phyloP scores from a whole-genome alignment of 2,888 invertebrate genomes.

The Phoenoteleia sp. region DNA sequence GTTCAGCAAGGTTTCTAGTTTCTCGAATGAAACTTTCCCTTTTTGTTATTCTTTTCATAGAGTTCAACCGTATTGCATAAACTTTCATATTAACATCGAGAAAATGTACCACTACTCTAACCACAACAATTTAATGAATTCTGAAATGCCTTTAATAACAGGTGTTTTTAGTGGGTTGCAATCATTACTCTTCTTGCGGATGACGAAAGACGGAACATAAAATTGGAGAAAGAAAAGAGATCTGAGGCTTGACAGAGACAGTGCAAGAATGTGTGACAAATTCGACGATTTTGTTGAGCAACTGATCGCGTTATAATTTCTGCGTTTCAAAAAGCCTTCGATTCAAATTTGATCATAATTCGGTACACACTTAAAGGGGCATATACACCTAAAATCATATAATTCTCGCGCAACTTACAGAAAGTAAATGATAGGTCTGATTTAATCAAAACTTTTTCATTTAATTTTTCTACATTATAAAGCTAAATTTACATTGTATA shows the following conservation, averaged over 20 bases:
- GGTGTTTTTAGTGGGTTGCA: slow-evolving; percentile 20
- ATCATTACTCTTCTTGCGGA: background rate
- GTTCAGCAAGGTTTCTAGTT: slow-evolving; percentile 78
- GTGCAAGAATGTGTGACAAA: too few relatives aligned
- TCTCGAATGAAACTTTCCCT: slow-evolving; percentile 72
- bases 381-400: background rate
- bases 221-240: background rate
- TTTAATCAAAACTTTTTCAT: too few relatives aligned
- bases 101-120: slow-evolving; percentile 46
- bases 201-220: slow-evolving; percentile 22
- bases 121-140: slow-evolving; percentile 48
- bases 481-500: too few relatives aligned
- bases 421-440: background rate
- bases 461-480: too few relatives aligned
- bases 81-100: slow-evolving; percentile 55
- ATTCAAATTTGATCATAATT: too few relatives aligned
- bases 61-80: slow-evolving; percentile 44
- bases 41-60: slow-evolving; percentile 62
- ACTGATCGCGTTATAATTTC: too few relatives aligned
- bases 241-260: too few relatives aligned
- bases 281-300: too few relatives aligned
- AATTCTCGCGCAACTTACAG: too few relatives aligned
- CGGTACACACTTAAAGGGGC: background rate
- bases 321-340: too few relatives aligned
- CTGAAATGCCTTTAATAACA: slow-evolving; percentile 52